Base-by-base conservation (phyloP, 2,888 invertebrate species). In the Ophioninae sp. region DNA sequence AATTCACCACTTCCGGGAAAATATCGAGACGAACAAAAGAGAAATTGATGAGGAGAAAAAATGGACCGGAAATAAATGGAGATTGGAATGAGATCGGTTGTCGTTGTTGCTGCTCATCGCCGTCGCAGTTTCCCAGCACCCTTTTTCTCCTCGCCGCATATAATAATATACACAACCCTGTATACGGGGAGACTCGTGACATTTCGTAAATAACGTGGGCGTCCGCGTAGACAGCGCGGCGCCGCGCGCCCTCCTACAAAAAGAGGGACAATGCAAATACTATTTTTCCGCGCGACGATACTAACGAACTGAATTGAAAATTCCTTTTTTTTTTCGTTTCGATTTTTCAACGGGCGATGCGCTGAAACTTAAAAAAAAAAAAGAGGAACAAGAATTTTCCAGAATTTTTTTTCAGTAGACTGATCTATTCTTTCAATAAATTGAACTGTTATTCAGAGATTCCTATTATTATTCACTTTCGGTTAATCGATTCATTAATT, bases 151-250 rank as follows among this genome's bases (percentile, higher is more conserved):
- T 78, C 78, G 56, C 30, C 44, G 39, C 59, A 61, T 77, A 77
- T 72, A 77, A 79, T 63, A 73, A 74, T 74, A 74, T n/a, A 37
- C 17, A 17, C 23, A 17, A 37, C 8, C 5, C 13, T n/a, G 51
- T 13, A 44, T 10, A 2, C 59, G 20, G n/a, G 30, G 63, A 51
- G 73, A 73, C 63, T 74, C 80, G 77, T 83, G 83, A 83, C 79
- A 83, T 83, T 83, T 80, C 56, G 76, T 76, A 44, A 80, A 76
- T 76, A 73, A 77, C 79, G 80, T 80, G 83, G 80, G 83, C 68
- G 79, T 67, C 58, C 72, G 23, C 72, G 73, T 68, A 80, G 79
- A 83, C 83, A 80, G 56, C 51, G 58, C 64, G 83, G 83, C 83
- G 80, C 58, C 78, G 58, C 69, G 39, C 56, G 23, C 65, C n/a